phyloP scores from a whole-genome alignment of 1,140 invertebrate species.

The Trachymyrmex septentrionalis region DNA sequence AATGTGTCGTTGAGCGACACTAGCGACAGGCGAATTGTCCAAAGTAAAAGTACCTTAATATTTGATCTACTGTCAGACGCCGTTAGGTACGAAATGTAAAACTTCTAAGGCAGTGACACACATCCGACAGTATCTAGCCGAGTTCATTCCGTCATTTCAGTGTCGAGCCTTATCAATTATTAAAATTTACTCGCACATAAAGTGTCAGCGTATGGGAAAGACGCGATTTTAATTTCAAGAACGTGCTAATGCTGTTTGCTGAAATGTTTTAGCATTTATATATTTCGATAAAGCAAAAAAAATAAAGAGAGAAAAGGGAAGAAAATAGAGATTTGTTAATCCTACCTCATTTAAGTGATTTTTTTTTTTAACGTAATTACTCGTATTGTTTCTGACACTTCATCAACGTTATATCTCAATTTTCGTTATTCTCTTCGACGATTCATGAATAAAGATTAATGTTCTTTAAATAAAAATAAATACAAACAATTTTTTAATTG shows the following conservation, averaged over 20 bases:
- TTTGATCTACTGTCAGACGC: conserved; percentile 23
- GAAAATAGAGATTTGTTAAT: neutral
- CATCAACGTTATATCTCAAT: no score
- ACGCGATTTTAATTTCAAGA: neutral
- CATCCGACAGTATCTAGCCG: neutral
- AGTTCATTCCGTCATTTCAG: neutral
- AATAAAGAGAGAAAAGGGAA: neutral
- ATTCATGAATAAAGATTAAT: no score
- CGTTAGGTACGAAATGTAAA: conserved; percentile 13
- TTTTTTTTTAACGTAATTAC: no score
- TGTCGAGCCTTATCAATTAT: neutral
- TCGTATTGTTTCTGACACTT: no score
- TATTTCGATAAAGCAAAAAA: conserved; percentile 6
- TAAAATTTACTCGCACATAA: neutral
- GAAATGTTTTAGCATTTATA: neutral
- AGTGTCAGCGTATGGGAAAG: neutral
- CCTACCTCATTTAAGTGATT: no score
- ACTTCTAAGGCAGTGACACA: conserved; percentile 13
- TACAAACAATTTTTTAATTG: no score
- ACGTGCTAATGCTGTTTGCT: neutral
- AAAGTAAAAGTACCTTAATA: conserved; percentile 25
- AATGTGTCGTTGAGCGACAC: conserved; percentile 3
- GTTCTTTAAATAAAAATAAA: no score
- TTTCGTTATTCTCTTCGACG: no score
- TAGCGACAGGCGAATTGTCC: neutral